Conservation (phyloP, 1,140 invertebrate species). For the Armadillidium nasatum region DNA sequence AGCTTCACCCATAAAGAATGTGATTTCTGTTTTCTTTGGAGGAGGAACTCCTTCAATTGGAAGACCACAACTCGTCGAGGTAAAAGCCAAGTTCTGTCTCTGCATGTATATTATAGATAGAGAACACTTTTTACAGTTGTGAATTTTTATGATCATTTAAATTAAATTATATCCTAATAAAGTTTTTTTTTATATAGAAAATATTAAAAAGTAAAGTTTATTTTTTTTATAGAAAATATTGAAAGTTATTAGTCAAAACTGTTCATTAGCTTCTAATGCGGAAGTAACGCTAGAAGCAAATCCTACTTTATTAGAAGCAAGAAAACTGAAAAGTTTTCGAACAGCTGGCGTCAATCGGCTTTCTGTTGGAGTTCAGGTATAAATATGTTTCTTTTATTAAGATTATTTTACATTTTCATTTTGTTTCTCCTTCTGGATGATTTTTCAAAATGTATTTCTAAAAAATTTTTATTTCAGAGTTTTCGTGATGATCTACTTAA, state of each 20-base stretch:
- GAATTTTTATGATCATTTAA: too few relatives aligned
- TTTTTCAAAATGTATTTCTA: background rate
- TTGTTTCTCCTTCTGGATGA: background rate
- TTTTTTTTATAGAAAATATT: background rate
- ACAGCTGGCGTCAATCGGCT: background rate
- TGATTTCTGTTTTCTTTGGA: slow-evolving; percentile 1
- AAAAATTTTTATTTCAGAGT: background rate
- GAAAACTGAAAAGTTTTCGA: background rate
- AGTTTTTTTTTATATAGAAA: too few relatives aligned
- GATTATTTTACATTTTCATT: background rate
- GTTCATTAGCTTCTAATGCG: background rate
- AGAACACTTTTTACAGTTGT: too few relatives aligned
- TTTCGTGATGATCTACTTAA: background rate
- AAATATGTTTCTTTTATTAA: background rate
- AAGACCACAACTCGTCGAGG: background rate
- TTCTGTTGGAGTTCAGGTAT: background rate
- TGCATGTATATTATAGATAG: too few relatives aligned
- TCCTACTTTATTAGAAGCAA: slow-evolving; percentile 1
- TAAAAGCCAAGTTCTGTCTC: background rate
- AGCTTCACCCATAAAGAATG: background rate
- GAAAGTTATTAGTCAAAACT: background rate
- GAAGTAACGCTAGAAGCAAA: background rate
- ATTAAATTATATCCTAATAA: too few relatives aligned
- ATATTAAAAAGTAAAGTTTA: too few relatives aligned
- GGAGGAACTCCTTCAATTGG: background rate